phyloP scores from a whole-genome alignment of 2,888 invertebrate genomes.

The Crossocerus cetratus region DNA sequence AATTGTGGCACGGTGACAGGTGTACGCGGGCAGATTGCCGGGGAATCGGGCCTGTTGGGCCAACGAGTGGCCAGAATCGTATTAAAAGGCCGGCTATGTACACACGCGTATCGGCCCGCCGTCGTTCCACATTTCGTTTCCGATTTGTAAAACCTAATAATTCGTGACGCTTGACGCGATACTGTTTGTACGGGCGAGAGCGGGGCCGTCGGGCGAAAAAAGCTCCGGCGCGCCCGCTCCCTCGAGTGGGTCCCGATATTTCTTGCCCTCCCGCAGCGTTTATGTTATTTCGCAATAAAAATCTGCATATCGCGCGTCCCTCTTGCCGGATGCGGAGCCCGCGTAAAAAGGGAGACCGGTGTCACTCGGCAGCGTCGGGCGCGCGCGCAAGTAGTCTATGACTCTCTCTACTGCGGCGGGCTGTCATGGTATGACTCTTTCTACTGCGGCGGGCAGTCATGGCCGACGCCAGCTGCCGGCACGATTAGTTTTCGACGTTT shows the following conservation, averaged over 20 bases:
- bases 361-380: too few relatives aligned
- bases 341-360: background rate
- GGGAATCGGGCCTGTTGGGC: conserved; percentile 24
- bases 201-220: background rate
- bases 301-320: background rate
- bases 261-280: background rate
- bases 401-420: background rate
- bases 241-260: conserved; percentile 1
- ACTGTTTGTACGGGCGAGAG: conserved; percentile 1
- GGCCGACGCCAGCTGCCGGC: background rate
- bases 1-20: conserved; percentile 39
- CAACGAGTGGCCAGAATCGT: conserved; percentile 29
- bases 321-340: background rate
- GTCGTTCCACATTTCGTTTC: conserved; percentile 15
- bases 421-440: background rate
- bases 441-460: too few relatives aligned
- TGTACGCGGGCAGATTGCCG: conserved; percentile 47
- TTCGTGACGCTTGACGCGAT: conserved; percentile 30
- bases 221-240: background rate
- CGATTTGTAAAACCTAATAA: conserved; percentile 24
- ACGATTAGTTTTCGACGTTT: background rate
- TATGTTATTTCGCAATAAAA: conserved; percentile 4
- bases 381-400: too few relatives aligned
- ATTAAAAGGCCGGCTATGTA: conserved; percentile 19
- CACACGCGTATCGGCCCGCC: conserved; percentile 8